A percentile compares a stretch with the other conserved stretches of the same genome.
These are phyloP conservation scores for Acipenser transmontanus DNA, from an alignment of 2,797 vertebrate species.

Conservation along the genomic window DNA sequence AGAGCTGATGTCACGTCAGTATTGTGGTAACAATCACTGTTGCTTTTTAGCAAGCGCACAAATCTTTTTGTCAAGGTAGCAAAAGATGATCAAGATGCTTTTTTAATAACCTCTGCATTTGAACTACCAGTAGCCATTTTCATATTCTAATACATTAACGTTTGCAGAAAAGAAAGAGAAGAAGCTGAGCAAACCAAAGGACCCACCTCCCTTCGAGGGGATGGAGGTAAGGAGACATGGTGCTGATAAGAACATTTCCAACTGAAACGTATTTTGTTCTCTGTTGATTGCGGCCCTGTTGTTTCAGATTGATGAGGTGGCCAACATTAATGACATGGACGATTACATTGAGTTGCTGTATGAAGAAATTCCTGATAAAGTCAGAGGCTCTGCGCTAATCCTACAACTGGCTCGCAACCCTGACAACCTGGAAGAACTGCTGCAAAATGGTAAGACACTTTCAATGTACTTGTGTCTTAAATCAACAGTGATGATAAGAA, in stretches of 20 bases:
- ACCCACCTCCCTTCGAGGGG: constrained; percentile 77
- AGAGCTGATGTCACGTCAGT: constrained; percentile 16
- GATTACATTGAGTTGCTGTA: constrained; percentile 88
- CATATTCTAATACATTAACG: constrained; percentile 19
- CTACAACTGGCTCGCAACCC: constrained; percentile 83
- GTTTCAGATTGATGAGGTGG: constrained; percentile 75
- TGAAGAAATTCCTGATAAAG: constrained; percentile 85
- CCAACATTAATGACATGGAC: constrained; percentile 80
- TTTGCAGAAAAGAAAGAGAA: constrained; percentile 72
- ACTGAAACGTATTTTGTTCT: not conserved
- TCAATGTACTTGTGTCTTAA: no score
- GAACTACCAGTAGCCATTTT: not conserved
- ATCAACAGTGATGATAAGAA: no score
- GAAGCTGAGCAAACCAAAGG: constrained; percentile 67
- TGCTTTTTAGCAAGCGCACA: not conserved
- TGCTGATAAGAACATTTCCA: no score
- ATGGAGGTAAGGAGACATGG: constrained; percentile 66
- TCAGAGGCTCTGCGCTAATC: constrained; percentile 80
- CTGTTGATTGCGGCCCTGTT: constrained; percentile 20
- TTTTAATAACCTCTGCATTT: no score
- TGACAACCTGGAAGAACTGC: constrained; percentile 85
- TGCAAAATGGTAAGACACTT: constrained; percentile 68
- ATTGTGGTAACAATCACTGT: not conserved
- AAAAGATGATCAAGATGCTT: no score
- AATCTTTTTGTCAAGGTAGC: no score